Evolutionary conservation across 2,113 vertebrate species (phyloP).

Genomic region (Holacanthus passer): DNA sequence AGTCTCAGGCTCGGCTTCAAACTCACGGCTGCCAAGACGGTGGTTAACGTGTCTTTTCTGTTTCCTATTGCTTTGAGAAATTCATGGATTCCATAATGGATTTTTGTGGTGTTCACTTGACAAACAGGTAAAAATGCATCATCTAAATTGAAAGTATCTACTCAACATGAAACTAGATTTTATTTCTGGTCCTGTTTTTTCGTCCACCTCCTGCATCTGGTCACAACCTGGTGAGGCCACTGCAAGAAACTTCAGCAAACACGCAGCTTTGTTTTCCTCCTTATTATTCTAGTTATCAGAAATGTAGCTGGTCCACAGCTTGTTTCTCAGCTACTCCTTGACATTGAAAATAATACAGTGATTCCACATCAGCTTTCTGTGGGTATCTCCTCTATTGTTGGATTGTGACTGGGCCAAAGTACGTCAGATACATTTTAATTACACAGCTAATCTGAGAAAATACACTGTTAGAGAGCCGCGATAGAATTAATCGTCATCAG

Average conservation of each 20-base stretch:
- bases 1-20: not conserved
- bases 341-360: conserved; percentile 49
- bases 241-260: not conserved
- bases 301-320: not conserved
- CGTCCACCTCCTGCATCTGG: not conserved
- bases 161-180: not conserved
- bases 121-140: not conserved
- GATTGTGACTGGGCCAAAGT: conserved; percentile 17
- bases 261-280: conserved; percentile 6
- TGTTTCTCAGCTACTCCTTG: conserved; percentile 31
- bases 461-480: conserved; percentile 8
- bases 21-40: not conserved
- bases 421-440: conserved; percentile 54
- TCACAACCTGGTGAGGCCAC: not conserved
- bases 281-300: conserved; percentile 14
- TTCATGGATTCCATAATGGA: not conserved
- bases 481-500: conserved; percentile 21
- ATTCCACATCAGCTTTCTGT: conserved; percentile 31
- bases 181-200: not conserved
- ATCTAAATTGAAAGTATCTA: not conserved
- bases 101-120: not conserved
- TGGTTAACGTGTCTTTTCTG: not conserved
- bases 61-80: not conserved
- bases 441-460: conserved; percentile 39
- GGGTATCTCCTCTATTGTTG: conserved; percentile 31